Evolutionary conservation across 2,113 vertebrate genomes (phyloP).

Genomic region (Petromus typicus): DNA sequence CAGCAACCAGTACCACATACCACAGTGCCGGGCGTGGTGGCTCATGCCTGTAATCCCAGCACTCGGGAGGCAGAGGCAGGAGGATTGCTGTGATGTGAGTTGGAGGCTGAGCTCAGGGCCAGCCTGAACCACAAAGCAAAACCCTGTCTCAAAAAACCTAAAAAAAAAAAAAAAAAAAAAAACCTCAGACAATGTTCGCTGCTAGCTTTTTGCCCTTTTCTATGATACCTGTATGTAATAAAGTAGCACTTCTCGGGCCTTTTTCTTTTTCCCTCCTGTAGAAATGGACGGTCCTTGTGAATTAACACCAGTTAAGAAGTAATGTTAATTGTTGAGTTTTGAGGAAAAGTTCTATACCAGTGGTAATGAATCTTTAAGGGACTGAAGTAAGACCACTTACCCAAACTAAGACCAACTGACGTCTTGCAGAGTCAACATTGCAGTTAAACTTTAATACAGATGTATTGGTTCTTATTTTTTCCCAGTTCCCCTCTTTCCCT

Average conservation of each 20-base stretch:
- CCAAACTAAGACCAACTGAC: not conserved
- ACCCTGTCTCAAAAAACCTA: too few species aligned
- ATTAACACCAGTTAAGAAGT: not conserved
- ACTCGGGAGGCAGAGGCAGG: too few species aligned
- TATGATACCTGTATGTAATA: not conserved
- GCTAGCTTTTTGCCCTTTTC: conserved; percentile 33
- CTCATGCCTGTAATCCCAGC: too few species aligned
- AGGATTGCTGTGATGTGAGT: too few species aligned
- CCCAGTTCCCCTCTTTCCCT: too few species aligned
- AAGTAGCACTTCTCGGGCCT: not conserved
- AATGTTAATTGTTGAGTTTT: not conserved
- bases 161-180: too few species aligned
- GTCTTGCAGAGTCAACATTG: not conserved
- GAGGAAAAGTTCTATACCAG: not conserved
- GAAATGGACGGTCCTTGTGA: not conserved
- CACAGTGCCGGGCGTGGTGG: too few species aligned
- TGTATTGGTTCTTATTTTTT: not conserved
- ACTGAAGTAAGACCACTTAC: too few species aligned
- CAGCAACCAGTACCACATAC: too few species aligned
- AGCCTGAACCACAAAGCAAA: too few species aligned
- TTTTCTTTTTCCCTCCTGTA: not conserved
- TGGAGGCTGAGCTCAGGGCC: too few species aligned
- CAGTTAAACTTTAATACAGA: not conserved
- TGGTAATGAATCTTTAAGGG: not conserved
- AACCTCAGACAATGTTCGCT: not conserved